Base-by-base conservation (phyloP, 1,140 invertebrate species). In the Diprion similis region DNA sequence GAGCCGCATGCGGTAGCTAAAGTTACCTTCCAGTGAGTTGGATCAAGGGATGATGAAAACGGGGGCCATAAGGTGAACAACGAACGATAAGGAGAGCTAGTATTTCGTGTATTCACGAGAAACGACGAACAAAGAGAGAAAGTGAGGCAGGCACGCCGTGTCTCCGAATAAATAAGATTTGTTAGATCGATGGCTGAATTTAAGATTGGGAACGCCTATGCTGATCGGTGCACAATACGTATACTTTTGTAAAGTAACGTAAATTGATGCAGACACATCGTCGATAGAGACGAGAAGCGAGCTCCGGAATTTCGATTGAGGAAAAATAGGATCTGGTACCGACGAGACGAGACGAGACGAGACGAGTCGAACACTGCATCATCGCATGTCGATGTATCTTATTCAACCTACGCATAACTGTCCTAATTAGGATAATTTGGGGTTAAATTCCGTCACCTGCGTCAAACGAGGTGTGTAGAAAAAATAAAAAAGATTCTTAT, bases 161-260 rank as follows among this genome's bases (percentile, higher is more conserved):
- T 66, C 73, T 65, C 71, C 70, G 19, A 72, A 78, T 75, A 77
- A 77, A 77, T 78, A 65, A 79, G 51, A 79, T 77, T 79, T 79
- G 76, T 79, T 79, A 65, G 76, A 79, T 79, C 78, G 71, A 77
- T 79, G 73, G 71, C 65, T 71, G 70, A 69, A 71, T 59, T 59
- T 9, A 59, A 59, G 11, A 59, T 59, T 59, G 11, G 11, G 51
- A 59, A 59, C 11, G 51, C 11, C 51, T 17, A 59, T 15, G n/a
- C n/a, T 9, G 51, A 59, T 59, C 11, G 51, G 51, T 59, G 8
- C 51, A 59, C 24, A 37, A 37, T 37, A 37, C 1, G 11, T 6
- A 59, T 59, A 13, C 11, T 59, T 59, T 59, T 9, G 51, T 59
- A 59, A 59, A 4, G n/a, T 59, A 59, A 59, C 51, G n/a, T 59